These are phyloP conservation scores for Callorhinus ursinus DNA, from an alignment of 2,113 vertebrate genomes.

Conservation along the genomic window DNA sequence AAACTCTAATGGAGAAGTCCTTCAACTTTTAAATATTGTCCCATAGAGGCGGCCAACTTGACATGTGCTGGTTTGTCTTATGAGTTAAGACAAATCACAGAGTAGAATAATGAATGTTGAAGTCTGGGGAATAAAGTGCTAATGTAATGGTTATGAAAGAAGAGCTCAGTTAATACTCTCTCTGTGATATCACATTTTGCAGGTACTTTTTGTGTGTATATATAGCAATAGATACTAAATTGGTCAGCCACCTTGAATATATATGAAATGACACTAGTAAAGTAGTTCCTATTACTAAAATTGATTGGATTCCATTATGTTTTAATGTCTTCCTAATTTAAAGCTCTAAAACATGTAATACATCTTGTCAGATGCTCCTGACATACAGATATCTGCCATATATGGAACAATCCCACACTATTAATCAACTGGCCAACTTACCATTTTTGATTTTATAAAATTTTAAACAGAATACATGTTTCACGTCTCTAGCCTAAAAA, in stretches of 20 bases:
- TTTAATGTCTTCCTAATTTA: conserved; percentile 76
- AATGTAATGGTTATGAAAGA: conserved; percentile 30
- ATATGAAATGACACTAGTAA: conserved; percentile 61
- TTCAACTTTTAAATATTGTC: background rate
- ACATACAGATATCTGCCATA: conserved; percentile 20
- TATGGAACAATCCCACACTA: background rate
- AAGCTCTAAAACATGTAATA: conserved; percentile 71
- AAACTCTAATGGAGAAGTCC: background rate
- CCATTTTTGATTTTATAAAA: background rate
- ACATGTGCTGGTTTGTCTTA: conserved; percentile 19
- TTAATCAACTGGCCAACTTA: background rate
- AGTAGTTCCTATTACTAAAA: conserved; percentile 63
- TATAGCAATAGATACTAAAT: conserved; percentile 47
- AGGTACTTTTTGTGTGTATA: conserved; percentile 48
- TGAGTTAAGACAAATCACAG: conserved; percentile 19
- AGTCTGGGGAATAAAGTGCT: conserved; percentile 35
- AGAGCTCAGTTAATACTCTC: conserved; percentile 9
- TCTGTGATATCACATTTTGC: conserved; percentile 38
- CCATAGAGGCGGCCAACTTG: background rate
- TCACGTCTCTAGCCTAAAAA: background rate
- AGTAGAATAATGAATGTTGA: conserved; percentile 49
- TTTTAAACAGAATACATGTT: background rate
- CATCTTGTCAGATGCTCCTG: conserved; percentile 67
- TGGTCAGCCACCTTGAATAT: conserved; percentile 63
- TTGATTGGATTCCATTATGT: conserved; percentile 60